phyloP scores from a whole-genome alignment of 2,888 invertebrate species.

The Himalopsyche tibetana region DNA sequence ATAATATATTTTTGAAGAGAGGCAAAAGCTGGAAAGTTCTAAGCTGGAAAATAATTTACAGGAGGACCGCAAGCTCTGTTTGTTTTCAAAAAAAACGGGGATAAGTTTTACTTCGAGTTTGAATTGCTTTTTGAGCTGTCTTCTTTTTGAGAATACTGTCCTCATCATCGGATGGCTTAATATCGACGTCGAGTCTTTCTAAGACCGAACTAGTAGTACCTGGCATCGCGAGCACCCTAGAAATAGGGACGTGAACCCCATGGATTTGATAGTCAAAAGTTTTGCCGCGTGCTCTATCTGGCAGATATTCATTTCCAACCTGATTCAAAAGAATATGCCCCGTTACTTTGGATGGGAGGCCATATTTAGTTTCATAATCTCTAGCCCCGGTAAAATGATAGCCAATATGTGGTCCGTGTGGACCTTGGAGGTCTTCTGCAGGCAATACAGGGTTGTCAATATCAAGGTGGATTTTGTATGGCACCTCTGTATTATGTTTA shows the following conservation, averaged over 20 bases:
- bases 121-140: background rate
- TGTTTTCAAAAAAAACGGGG: background rate
- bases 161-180: background rate
- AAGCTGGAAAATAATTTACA: too few relatives aligned
- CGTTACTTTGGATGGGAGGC: background rate
- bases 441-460: background rate
- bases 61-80: too few relatives aligned
- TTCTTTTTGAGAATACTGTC: too few relatives aligned
- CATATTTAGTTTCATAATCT: background rate
- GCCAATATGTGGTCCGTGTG: conserved; percentile 8
- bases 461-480: background rate
- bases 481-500: background rate
- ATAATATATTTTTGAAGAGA: too few relatives aligned
- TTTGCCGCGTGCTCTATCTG: background rate
- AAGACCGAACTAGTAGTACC: background rate
- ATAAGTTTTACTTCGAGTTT: background rate
- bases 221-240: background rate
- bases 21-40: too few relatives aligned
- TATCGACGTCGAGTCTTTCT: background rate
- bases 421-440: background rate
- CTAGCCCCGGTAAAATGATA: background rate
- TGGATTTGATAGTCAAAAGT: background rate
- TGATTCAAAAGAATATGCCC: conserved; percentile 21
- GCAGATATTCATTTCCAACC: background rate
- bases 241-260: background rate